Evolutionary conservation across 2,888 invertebrate species (phyloP).

Genomic region (Physocephala rufipes): DNA sequence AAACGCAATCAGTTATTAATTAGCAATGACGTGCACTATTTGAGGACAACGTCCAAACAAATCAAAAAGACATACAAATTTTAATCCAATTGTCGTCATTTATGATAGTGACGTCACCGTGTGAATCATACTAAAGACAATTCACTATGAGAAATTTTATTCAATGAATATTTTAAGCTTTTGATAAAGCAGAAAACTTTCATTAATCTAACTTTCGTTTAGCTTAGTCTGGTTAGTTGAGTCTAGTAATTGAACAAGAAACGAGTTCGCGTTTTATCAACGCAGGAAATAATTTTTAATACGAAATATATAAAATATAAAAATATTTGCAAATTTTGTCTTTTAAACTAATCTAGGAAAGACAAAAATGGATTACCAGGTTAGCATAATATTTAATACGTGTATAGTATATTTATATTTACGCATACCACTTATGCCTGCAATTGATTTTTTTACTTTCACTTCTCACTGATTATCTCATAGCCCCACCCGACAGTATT

Average conservation of each 20-base stretch:
- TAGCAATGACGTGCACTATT: too few species aligned
- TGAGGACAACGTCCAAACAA: too few species aligned
- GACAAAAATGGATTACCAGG: slow-evolving; percentile 51
- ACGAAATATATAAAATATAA: not conserved
- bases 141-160: not conserved
- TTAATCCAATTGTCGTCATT: too few species aligned
- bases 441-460: slow-evolving; percentile 25
- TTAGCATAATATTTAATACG: slow-evolving; percentile 41
- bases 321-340: not conserved
- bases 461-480: slow-evolving; percentile 9
- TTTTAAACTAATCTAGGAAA: not conserved
- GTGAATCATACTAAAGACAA: slow-evolving; percentile 1
- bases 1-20: too few species aligned
- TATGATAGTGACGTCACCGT: not conserved
- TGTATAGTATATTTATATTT: too few species aligned
- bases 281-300: not conserved
- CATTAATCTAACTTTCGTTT: too few species aligned
- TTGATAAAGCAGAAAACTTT: too few species aligned
- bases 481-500: slow-evolving; percentile 70
- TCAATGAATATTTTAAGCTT: not conserved
- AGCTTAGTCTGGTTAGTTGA: too few species aligned
- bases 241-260: too few species aligned
- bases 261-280: too few species aligned
- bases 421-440: too few species aligned
- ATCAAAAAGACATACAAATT: too few species aligned